Base-by-base conservation (phyloP, 2,888 invertebrate genomes). In the Corythucha ciliata region DNA sequence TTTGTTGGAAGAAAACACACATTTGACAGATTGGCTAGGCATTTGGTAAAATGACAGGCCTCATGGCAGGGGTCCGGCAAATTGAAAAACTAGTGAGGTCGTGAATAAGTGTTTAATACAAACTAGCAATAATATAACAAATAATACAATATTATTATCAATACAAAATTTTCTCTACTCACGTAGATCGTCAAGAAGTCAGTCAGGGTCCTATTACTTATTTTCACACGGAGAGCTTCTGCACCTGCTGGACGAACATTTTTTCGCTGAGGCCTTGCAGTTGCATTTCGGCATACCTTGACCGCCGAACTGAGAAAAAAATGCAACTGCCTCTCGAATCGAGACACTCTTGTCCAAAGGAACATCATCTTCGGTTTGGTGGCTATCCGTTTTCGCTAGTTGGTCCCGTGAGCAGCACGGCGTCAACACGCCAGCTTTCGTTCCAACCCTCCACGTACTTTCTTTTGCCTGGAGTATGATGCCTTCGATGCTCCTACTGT, bases 241-340 rank as follows among this genome's bases (percentile, higher is more conserved):
- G n/a, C 49, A 49, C 42, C 49, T 49, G 32, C 42, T 49, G 2
- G 49, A 42, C 41, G 20, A 49, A 37, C 49, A 27, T 20, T 49
- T 40, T 8, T 41, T 25, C 32, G 26, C 42, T 49, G 39, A 49
- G 4, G 49, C 41, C 33, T 49, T 46, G 42, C 42, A 45, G 21
- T 29, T 14, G 34, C 49, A 49, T 41, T 49, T 48, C 16, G 20
- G 32, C 16, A 45, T 42, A 14, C 42, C 41, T 26, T 49, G 49
- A 26, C 29, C 42, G 40, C 42, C 32, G 14, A 45, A 46, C 16
- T 32, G 21, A 16, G 49, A 49, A 18, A 40, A 39, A 21, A 39
- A 18, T 22, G 48, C 21, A 22, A 48, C 48, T 39, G 39, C 48
- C 27, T 48, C 48, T 20, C 41, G 24, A 25, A 48, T 25, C n/a